Base-by-base conservation (phyloP, 2,888 invertebrate genomes). In the Stramonita haemastoma region DNA sequence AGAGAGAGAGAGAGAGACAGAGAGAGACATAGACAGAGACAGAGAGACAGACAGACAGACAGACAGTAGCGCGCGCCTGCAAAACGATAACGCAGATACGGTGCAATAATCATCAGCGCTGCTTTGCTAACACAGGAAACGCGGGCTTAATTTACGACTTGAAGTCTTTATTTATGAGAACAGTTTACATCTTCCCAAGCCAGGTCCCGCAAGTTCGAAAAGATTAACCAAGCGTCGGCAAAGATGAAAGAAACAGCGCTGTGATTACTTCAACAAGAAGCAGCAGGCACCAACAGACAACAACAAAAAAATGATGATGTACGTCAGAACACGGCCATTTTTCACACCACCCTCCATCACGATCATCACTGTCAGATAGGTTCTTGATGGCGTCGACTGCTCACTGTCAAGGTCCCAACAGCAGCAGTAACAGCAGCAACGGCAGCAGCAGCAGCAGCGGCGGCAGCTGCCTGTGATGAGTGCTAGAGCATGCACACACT, bases 331-430 rank as follows among this genome's bases (percentile, higher is more conserved):
- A 22, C 0, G 29, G 81, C 81, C 46, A 83, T 83, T 13, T 46
- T 83, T 83, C 81, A 83, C 84, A 29, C 57, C 57, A 17, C 29
- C 57, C 56, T 5, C 29, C 84, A 57, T 57, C 84, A 85, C 8
- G 57, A 56, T 85, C 84, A 85, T 56, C 84, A 85, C 57, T 57
- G 57, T 85, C 84, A 85, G 56, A 56, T 56, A 57, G 29, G 57
- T 85, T 57, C 57, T 85, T 57, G 84, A 57, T 57, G 84, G 22
- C 84, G 29, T 85, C 29, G 56, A 46, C 81, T 73, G 73, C 73
- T 73, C 0, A 26, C 29, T 22, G 26, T 32, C 15, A 6, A 36
- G 34, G 46, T 46, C 46, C 46, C 34, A 8, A 19, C 79, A 34
- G 79, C 17, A 19, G 79, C 29, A 15, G 77, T 34, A 19, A 17